Conservation (phyloP, 2,888 invertebrate species). For the Yponomeuta plumbellus region DNA sequence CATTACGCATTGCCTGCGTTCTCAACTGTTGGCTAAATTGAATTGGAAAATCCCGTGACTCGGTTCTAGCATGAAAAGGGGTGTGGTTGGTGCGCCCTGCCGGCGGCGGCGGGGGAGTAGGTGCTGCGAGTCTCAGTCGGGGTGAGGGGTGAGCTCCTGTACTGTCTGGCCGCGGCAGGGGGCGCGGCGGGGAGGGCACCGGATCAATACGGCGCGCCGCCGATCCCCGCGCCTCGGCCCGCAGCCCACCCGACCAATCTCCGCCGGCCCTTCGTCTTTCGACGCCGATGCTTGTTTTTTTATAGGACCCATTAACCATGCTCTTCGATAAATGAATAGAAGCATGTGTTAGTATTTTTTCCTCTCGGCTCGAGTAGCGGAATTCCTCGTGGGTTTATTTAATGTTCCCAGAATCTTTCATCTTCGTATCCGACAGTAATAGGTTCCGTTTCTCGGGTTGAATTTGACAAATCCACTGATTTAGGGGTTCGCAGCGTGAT, state of each 20-base stretch:
- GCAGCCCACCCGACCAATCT: constrained; percentile 58
- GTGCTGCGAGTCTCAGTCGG: constrained; percentile 21
- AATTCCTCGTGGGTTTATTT: constrained; percentile 29
- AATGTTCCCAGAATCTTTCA: constrained; percentile 25
- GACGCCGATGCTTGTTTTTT: constrained; percentile 70
- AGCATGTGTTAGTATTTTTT: constrained; percentile 57
- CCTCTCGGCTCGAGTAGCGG: constrained; percentile 29
- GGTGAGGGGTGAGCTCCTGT: constrained; percentile 53
- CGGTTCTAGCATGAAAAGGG: constrained; percentile 62
- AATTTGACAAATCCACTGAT: constrained; percentile 29
- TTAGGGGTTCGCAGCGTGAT: constrained; percentile 26
- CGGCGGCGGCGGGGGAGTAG: constrained; percentile 40
- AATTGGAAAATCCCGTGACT: constrained; percentile 75
- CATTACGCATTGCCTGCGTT: constrained; percentile 32
- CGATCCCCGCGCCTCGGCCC: constrained; percentile 45
- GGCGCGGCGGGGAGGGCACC: constrained; percentile 32
- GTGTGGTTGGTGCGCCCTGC: constrained; percentile 66
- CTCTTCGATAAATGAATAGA: constrained; percentile 69
- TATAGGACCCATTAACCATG: constrained; percentile 68
- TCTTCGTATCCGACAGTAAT: constrained; percentile 30
- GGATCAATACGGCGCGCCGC: constrained; percentile 63
- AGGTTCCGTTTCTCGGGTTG: constrained; percentile 26
- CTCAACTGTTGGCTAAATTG: constrained; percentile 56
- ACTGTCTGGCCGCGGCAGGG: constrained; percentile 52
- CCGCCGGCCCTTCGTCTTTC: constrained; percentile 73